Percentiles rank a stretch among this genome's conserved stretches.
Evolutionary conservation across 2,888 invertebrate genomes (phyloP).

Genomic region (Oeneis ivallda): DNA sequence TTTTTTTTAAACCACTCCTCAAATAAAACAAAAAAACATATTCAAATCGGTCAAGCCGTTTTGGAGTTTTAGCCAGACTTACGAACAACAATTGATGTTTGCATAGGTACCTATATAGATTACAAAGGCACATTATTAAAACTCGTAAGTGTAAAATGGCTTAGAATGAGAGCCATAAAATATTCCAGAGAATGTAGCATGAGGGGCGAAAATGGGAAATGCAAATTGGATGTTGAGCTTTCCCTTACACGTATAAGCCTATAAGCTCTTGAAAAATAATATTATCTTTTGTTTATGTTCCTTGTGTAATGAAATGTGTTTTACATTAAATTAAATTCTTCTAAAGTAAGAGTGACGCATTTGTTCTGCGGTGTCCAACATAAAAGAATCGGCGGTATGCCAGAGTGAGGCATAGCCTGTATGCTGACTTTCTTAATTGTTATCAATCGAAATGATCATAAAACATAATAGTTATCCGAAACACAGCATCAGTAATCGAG

Average conservation of each 20-base stretch:
- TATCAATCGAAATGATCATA: no score
- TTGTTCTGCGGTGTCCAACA: no score
- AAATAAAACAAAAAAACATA: no score
- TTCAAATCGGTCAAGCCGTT: no score
- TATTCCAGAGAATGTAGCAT: conserved; percentile 56
- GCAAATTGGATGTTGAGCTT: conserved; percentile 73
- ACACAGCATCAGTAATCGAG: no score
- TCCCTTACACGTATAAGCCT: conserved; percentile 63
- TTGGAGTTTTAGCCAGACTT: no score
- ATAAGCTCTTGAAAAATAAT: conserved; percentile 70
- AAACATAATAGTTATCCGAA: no score
- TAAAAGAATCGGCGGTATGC: no score
- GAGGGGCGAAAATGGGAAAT: conserved; percentile 77
- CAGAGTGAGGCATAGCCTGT: no score
- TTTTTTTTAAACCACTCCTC: no score
- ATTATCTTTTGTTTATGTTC: conserved; percentile 59
- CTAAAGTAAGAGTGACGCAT: not conserved
- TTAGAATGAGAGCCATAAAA: conserved; percentile 20
- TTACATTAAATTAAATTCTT: conserved; percentile 4
- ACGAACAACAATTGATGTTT: no score
- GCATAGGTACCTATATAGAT: not conserved
- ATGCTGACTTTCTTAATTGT: no score
- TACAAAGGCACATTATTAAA: conserved; percentile 3
- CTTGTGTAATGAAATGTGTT: conserved; percentile 20
- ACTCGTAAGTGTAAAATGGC: conserved; percentile 12